These are phyloP conservation scores for Capreolus pygargus DNA, from an alignment of 2,113 vertebrate genomes.

Conservation along the genomic window DNA sequence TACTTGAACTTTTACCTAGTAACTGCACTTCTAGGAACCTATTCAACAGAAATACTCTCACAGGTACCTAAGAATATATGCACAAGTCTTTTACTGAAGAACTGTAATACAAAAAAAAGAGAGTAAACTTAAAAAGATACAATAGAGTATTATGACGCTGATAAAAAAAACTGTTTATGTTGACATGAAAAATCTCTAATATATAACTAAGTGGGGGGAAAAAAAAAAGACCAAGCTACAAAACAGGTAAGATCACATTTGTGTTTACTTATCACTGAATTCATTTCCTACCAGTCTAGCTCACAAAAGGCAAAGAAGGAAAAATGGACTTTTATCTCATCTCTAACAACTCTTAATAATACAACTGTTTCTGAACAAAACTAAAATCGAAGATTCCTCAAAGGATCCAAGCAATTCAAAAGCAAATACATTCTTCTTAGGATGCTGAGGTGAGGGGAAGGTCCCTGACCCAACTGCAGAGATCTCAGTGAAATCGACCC, in stretches of 20 bases:
- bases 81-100: neutral
- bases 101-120: neutral
- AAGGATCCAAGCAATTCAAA: conserved; percentile 38
- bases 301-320: conserved; percentile 6
- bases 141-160: neutral
- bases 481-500: conserved; percentile 19
- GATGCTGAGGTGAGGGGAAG: no score
- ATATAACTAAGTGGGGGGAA: neutral
- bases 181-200: neutral
- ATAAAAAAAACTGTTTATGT: neutral
- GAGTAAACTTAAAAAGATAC: neutral
- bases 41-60: conserved; percentile 1
- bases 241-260: neutral
- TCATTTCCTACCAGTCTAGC: conserved; percentile 14
- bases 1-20: conserved; percentile 10
- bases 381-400: conserved; percentile 1
- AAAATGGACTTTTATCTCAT: neutral
- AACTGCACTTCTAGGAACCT: neutral
- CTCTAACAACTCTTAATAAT: conserved; percentile 18
- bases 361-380: conserved; percentile 23
- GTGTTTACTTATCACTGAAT: neutral
- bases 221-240: neutral
- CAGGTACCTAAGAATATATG: neutral
- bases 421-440: neutral
- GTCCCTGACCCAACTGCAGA: conserved; percentile 20